Evolutionary conservation across 1,140 invertebrate genomes (phyloP).

Genomic region (Heliconius eleuchia): DNA sequence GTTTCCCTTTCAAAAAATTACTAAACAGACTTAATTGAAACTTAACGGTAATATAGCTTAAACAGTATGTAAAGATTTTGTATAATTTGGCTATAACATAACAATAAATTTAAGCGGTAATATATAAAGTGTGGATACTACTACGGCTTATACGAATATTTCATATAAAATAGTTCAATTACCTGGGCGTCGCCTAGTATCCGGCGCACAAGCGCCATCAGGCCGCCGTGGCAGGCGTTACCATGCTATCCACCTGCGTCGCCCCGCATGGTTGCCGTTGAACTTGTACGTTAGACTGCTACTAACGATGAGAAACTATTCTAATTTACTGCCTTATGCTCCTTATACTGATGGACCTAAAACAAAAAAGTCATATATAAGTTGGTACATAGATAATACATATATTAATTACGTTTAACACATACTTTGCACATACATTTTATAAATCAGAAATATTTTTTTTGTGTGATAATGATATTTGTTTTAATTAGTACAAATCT

Average conservation of each 20-base stretch:
- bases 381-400: too few relatives aligned
- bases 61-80: too few relatives aligned
- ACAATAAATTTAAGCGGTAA: not conserved
- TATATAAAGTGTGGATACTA: not conserved
- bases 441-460: too few relatives aligned
- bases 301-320: conserved; percentile 52
- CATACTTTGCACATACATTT: too few relatives aligned
- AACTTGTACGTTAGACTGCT: conserved; percentile 22
- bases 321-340: conserved; percentile 42
- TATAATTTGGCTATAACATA: too few relatives aligned
- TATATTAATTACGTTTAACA: too few relatives aligned
- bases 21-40: too few relatives aligned
- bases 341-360: conserved; percentile 28
- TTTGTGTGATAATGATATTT: too few relatives aligned
- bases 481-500: too few relatives aligned
- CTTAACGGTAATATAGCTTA: too few relatives aligned
- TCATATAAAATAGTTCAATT: conserved; percentile 21
- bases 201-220: conserved; percentile 81
- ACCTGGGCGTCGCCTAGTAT: conserved; percentile 82
- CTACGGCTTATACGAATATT: not conserved
- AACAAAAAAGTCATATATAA: conserved; percentile 30
- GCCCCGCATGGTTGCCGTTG: conserved; percentile 47
- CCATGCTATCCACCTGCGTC: conserved; percentile 76
- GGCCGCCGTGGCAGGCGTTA: conserved; percentile 73
- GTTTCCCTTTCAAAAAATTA: too few relatives aligned